phyloP scores from a whole-genome alignment of 2,113 vertebrate genomes.

The Brachyhypopomus occidentalis region DNA sequence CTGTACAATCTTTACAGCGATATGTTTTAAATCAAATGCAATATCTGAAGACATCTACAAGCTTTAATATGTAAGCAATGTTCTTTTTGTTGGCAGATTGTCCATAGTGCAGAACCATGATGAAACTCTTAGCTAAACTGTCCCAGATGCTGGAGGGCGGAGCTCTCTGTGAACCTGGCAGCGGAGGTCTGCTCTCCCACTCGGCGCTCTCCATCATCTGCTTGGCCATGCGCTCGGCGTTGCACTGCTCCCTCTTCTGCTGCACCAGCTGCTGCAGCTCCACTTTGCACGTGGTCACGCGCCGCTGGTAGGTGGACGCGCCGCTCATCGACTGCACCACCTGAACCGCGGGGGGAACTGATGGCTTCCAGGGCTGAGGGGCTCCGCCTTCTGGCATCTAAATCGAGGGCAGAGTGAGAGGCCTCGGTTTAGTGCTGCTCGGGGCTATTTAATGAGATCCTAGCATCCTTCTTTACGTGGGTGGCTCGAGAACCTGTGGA shows the following conservation, averaged over 20 bases:
- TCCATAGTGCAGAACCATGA: neutral
- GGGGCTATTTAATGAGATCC: neutral
- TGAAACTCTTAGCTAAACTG: neutral
- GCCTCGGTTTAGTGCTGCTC: neutral
- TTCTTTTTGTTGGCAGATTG: too few relatives aligned
- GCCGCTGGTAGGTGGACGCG: conserved; percentile 84
- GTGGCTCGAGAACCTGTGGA: too few relatives aligned
- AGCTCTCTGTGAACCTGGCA: conserved; percentile 80
- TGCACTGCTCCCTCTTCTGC: conserved; percentile 95
- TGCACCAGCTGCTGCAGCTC: conserved; percentile 96
- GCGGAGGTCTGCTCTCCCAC: conserved; percentile 94
- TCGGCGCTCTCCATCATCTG: conserved; percentile 97
- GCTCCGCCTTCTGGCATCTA: conserved; percentile 79
- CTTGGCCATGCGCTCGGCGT: conserved; percentile 89
- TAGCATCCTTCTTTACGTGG: neutral
- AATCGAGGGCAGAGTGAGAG: neutral
- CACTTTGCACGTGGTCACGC: conserved; percentile 88
- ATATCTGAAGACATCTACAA: neutral
- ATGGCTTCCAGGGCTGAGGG: conserved; percentile 75
- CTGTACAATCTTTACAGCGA: neutral
- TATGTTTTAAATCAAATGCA: neutral
- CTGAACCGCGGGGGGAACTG: conserved; percentile 42
- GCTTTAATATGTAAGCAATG: too few relatives aligned
- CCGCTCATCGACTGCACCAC: conserved; percentile 76
- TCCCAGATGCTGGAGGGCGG: neutral